These are phyloP conservation scores for Diarsia dahlii DNA, from an alignment of 2,888 invertebrate species.

Conservation along the genomic window DNA sequence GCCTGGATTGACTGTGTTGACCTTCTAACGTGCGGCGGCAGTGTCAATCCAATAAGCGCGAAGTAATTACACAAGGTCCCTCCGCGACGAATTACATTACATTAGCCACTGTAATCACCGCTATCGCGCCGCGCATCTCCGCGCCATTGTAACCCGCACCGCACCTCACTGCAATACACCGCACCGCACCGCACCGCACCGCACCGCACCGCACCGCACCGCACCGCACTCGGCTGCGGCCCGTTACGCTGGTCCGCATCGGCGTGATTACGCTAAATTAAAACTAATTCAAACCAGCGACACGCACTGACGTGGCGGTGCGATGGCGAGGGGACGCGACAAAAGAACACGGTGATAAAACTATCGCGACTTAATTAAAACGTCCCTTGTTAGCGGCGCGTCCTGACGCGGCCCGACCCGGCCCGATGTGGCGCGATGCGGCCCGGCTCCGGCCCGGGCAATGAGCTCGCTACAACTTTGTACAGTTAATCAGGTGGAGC, in stretches of 20 bases:
- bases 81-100: constrained; percentile 62
- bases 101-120: constrained; percentile 63
- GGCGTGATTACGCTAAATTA: constrained; percentile 66
- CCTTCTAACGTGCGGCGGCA: not conserved
- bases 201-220: constrained; percentile 18
- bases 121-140: constrained; percentile 71
- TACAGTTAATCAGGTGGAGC: constrained; percentile 69
- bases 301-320: constrained; percentile 41
- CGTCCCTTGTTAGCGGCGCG: constrained; percentile 67
- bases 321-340: constrained; percentile 50
- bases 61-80: constrained; percentile 40
- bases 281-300: constrained; percentile 66
- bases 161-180: not conserved
- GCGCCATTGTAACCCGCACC: constrained; percentile 66
- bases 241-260: not conserved
- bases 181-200: not conserved
- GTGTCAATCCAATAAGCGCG: constrained; percentile 43
- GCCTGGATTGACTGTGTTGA: not conserved
- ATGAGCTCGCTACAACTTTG: constrained; percentile 61
- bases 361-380: constrained; percentile 79
- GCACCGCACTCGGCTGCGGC: constrained; percentile 13
- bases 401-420: constrained; percentile 34
- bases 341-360: constrained; percentile 73
- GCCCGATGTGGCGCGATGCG: constrained; percentile 21
- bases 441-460: constrained; percentile 45